phyloP scores from a whole-genome alignment of 1,140 invertebrate genomes.

The Cryptotermes secundus region DNA sequence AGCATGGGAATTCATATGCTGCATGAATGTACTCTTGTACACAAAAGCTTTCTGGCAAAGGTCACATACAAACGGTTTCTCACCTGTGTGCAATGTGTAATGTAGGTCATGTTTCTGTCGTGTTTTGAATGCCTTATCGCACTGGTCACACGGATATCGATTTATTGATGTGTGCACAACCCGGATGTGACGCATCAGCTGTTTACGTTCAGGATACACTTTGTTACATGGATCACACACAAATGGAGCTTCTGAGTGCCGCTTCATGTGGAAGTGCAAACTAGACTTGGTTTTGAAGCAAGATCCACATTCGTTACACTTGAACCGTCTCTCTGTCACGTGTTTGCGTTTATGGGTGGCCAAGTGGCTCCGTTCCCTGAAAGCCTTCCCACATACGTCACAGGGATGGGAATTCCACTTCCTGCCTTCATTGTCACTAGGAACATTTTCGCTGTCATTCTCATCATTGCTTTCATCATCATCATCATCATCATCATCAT shows the following conservation, averaged over 20 bases:
- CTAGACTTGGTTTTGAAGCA: conserved; percentile 34
- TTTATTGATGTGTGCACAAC: conserved; percentile 29
- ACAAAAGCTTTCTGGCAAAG: conserved; percentile 34
- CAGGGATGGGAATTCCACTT: conserved; percentile 20
- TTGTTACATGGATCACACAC: conserved; percentile 25
- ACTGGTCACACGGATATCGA: conserved; percentile 31
- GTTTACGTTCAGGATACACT: conserved; percentile 29
- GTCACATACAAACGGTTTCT: conserved; percentile 30
- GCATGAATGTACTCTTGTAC: conserved; percentile 31
- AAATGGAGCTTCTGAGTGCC: conserved; percentile 29
- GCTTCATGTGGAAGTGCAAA: conserved; percentile 32
- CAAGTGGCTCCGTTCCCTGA: conserved; percentile 25
- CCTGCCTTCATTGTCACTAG: background rate
- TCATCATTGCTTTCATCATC: background rate
- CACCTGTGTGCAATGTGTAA: conserved; percentile 31
- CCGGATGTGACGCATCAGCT: conserved; percentile 29
- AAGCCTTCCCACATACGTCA: conserved; percentile 28
- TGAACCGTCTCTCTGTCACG: conserved; percentile 21
- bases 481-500: background rate
- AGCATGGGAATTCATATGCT: conserved; percentile 32
- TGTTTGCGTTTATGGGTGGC: conserved; percentile 32
- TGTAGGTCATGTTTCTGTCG: conserved; percentile 32
- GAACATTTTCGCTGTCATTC: background rate
- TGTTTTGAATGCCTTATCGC: conserved; percentile 33
- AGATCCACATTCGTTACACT: conserved; percentile 30